A percentile compares a stretch with the other conserved stretches of the same genome.
phyloP scores from a whole-genome alignment of 2,113 vertebrate genomes.

The Leucopsar rothschildi region DNA sequence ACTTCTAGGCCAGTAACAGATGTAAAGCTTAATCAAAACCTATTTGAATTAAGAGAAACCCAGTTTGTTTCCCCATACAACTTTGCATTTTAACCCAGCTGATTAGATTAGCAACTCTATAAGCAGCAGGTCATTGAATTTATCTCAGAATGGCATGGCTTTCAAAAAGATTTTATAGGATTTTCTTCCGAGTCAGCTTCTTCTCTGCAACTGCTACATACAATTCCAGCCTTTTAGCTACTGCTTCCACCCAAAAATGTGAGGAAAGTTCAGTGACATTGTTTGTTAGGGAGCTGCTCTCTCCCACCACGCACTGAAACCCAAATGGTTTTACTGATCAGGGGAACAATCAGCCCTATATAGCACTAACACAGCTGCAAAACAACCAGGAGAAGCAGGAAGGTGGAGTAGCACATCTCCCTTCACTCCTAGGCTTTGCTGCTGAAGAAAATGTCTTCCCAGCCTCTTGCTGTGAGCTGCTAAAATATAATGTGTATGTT shows the following conservation, averaged over 20 bases:
- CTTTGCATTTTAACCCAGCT: not conserved
- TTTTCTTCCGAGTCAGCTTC: not conserved
- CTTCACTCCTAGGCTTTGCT: not conserved
- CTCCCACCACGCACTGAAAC: not conserved
- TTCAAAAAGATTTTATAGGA: not conserved
- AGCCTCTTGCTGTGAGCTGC: not conserved
- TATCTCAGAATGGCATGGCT: not conserved
- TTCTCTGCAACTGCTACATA: not conserved
- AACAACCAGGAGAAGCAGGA: not conserved
- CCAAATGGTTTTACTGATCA: not conserved
- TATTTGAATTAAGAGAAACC: not conserved
- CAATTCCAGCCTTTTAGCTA: not conserved
- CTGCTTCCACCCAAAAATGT: not conserved
- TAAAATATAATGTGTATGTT: not conserved
- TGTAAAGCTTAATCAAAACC: not conserved
- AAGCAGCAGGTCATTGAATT: not conserved
- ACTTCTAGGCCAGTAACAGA: not conserved
- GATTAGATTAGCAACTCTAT: not conserved
- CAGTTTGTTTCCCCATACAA: not conserved
- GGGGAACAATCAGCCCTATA: not conserved
- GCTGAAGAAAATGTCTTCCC: not conserved
- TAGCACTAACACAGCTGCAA: not conserved
- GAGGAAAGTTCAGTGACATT: not conserved
- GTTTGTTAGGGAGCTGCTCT: not conserved
- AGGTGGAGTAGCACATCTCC: not conserved